Conservation (phyloP, 2,888 invertebrate species). For the Scrobipalpa atriplicella region DNA sequence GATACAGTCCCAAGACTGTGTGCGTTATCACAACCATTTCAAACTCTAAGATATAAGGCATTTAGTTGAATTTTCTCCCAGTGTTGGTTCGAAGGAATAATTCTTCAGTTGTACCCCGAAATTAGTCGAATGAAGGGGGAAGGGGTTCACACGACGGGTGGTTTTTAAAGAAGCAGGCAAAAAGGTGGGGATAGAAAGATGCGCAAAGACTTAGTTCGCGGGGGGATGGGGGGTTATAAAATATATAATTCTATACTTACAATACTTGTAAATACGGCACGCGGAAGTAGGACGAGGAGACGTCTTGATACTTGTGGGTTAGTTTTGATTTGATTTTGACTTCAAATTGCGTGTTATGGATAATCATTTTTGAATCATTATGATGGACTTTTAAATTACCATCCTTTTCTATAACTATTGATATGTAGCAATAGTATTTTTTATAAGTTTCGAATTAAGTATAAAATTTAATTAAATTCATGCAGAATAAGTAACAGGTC, state of each 20-base stretch:
- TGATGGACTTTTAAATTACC: not conserved
- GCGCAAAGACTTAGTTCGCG: slow-evolving; percentile 83
- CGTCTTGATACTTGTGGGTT: slow-evolving; percentile 56
- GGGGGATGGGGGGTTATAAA: slow-evolving; percentile 74
- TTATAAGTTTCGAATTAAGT: not conserved
- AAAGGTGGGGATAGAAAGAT: slow-evolving; percentile 83
- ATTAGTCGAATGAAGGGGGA: slow-evolving; percentile 81
- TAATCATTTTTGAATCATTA: too few relatives aligned
- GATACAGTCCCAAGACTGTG: slow-evolving; percentile 81
- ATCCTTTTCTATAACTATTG: not conserved
- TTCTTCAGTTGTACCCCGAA: slow-evolving; percentile 83
- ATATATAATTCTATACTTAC: slow-evolving; percentile 84
- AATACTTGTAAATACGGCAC: slow-evolving; percentile 83
- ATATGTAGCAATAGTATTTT: not conserved
- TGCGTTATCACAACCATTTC: slow-evolving; percentile 44
- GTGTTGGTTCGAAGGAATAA: slow-evolving; percentile 71
- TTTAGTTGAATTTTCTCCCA: slow-evolving; percentile 52
- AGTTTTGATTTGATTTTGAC: slow-evolving; percentile 12
- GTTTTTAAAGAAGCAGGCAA: slow-evolving; percentile 83
- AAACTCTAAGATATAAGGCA: slow-evolving; percentile 47
- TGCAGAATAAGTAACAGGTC: too few relatives aligned
- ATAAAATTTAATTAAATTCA: not conserved
- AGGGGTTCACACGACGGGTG: slow-evolving; percentile 81
- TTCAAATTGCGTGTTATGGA: not conserved
- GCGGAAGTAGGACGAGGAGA: slow-evolving; percentile 67